Conservation (phyloP, 2,113 vertebrate genomes). For the Oryzias celebensis region DNA sequence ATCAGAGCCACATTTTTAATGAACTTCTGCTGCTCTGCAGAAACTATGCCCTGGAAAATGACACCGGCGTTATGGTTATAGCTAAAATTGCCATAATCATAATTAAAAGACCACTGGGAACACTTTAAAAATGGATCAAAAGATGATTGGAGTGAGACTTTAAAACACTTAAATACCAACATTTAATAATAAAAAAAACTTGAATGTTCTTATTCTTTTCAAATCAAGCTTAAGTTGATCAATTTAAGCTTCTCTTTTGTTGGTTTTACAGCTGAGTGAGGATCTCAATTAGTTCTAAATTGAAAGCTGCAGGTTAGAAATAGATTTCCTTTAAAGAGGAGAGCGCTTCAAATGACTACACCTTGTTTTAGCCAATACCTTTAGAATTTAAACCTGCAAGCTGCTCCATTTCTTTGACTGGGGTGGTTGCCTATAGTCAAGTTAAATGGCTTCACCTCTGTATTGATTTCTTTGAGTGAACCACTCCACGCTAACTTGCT, state of each 20-base stretch:
- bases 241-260: not conserved
- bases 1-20: too few relatives aligned
- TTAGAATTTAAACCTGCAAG: slow-evolving; percentile 10
- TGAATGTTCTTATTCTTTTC: too few relatives aligned
- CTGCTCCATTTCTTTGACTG: not conserved
- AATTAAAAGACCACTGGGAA: too few relatives aligned
- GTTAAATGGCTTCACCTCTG: slow-evolving; percentile 17
- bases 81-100: too few relatives aligned
- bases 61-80: too few relatives aligned
- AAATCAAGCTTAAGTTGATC: too few relatives aligned
- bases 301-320: slow-evolving; percentile 1
- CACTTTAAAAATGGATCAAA: too few relatives aligned
- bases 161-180: too few relatives aligned
- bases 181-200: too few relatives aligned
- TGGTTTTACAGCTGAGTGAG: not conserved
- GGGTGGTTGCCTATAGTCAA: slow-evolving; percentile 8
- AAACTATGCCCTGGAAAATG: too few relatives aligned
- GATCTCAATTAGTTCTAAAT: not conserved
- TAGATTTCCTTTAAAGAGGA: slow-evolving; percentile 1
- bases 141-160: too few relatives aligned
- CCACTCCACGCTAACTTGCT: slow-evolving; percentile 7
- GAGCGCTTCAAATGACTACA: not conserved
- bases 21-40: too few relatives aligned
- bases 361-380: not conserved
- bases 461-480: slow-evolving; percentile 16